Percentiles rank a stretch among this genome's conserved stretches.
Conservation (phyloP, 2,113 vertebrate species). For the Syrmaticus mikado region DNA sequence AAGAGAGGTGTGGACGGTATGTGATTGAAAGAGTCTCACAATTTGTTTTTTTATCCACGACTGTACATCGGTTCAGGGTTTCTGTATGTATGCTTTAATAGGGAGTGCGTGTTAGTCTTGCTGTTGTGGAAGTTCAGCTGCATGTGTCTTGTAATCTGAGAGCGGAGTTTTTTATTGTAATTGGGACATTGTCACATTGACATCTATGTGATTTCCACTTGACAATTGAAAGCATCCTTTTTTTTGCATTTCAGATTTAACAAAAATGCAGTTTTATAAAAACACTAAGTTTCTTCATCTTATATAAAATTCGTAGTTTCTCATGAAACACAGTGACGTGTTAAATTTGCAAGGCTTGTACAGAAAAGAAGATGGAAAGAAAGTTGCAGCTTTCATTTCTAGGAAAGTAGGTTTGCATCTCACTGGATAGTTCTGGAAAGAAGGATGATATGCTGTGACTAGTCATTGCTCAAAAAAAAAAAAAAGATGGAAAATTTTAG, state of each 20-base stretch:
- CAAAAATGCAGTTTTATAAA: neutral
- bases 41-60: neutral
- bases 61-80: neutral
- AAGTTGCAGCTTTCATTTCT: neutral
- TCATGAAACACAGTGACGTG: neutral
- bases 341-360: neutral
- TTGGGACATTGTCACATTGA: neutral
- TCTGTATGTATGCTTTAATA: neutral
- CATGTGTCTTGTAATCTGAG: neutral
- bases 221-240: neutral
- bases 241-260: neutral
- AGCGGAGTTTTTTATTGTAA: neutral
- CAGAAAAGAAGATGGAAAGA: neutral
- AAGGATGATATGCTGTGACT: neutral
- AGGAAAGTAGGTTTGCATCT: neutral
- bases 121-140: neutral
- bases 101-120: neutral
- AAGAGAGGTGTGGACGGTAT: neutral
- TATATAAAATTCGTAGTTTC: neutral
- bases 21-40: neutral
- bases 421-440: neutral
- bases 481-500: neutral
- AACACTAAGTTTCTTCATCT: neutral
- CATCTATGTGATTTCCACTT: neutral
- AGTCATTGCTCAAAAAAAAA: neutral